phyloP scores from a whole-genome alignment of 2,113 vertebrate species.

The Glaucidium brasilianum region DNA sequence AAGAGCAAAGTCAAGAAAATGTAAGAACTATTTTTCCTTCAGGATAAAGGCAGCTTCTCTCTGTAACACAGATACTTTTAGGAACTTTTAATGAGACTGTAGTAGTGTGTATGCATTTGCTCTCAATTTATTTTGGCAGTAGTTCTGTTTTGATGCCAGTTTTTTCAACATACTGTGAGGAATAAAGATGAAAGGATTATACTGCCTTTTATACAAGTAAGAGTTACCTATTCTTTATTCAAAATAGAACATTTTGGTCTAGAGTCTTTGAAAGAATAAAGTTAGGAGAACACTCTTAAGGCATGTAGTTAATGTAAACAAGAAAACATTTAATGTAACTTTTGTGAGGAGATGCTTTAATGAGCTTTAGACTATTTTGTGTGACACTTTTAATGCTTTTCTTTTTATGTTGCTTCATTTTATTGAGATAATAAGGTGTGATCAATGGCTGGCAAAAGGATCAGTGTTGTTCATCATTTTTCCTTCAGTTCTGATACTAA shows the following conservation, averaged over 20 bases:
- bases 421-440: neutral
- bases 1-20: neutral
- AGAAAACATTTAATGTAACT: neutral
- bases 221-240: neutral
- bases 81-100: constrained; percentile 28
- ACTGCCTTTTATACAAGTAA: neutral
- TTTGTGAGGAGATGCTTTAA: neutral
- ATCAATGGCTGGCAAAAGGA: neutral
- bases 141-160: neutral
- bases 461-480: neutral
- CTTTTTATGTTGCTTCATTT: neutral
- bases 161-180: neutral
- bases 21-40: neutral
- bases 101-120: neutral
- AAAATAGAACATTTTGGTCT: neutral
- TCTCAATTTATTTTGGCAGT: constrained; percentile 4
- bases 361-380: neutral
- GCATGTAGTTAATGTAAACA: neutral
- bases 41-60: neutral
- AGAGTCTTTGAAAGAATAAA: neutral
- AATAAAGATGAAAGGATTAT: constrained; percentile 22
- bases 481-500: neutral
- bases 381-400: neutral
- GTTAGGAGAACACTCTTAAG: neutral
- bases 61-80: neutral